A percentile compares a stretch with the other conserved stretches of the same genome.
phyloP scores from a whole-genome alignment of 2,888 invertebrate species.

The Acronicta alni region DNA sequence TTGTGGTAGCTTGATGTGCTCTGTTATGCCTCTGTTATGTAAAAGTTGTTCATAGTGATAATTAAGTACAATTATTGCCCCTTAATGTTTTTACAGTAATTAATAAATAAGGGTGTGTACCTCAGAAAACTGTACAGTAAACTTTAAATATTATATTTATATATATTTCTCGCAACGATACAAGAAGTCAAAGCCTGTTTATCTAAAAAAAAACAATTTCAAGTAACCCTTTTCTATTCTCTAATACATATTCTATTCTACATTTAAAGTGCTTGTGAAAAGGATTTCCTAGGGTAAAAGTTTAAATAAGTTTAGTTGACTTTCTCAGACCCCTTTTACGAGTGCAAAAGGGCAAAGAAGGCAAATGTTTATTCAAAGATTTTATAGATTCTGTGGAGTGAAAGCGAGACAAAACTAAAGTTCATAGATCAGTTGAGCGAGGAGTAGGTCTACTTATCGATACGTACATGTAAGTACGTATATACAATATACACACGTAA shows the following conservation, averaged over 20 bases:
- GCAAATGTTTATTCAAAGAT: slow-evolving; percentile 88
- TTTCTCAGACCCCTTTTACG: slow-evolving; percentile 86
- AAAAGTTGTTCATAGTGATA: too few relatives aligned
- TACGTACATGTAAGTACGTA: slow-evolving; percentile 19
- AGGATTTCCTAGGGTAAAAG: slow-evolving; percentile 87
- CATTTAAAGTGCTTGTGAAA: slow-evolving; percentile 85
- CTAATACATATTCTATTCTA: slow-evolving; percentile 85
- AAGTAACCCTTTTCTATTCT: slow-evolving; percentile 72
- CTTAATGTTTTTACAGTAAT: too few relatives aligned
- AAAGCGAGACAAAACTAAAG: slow-evolving; percentile 68
- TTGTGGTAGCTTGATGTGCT: too few relatives aligned
- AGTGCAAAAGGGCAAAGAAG: slow-evolving; percentile 86
- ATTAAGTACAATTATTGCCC: too few relatives aligned
- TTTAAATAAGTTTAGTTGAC: slow-evolving; percentile 88
- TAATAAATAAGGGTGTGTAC: too few relatives aligned
- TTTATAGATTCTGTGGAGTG: slow-evolving; percentile 82
- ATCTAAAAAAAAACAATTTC: slow-evolving; percentile 69
- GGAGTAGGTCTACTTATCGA: slow-evolving; percentile 42
- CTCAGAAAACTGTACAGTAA: not conserved
- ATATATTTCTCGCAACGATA: slow-evolving; percentile 25
- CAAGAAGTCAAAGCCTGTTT: slow-evolving; percentile 66
- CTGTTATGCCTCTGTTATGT: too few relatives aligned
- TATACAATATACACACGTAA: slow-evolving; percentile 10
- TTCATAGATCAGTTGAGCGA: slow-evolving; percentile 60
- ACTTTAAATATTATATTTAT: slow-evolving; percentile 3